Conservation (phyloP, 1,140 invertebrate species). For the Bursaphelenchus mucronatus region DNA sequence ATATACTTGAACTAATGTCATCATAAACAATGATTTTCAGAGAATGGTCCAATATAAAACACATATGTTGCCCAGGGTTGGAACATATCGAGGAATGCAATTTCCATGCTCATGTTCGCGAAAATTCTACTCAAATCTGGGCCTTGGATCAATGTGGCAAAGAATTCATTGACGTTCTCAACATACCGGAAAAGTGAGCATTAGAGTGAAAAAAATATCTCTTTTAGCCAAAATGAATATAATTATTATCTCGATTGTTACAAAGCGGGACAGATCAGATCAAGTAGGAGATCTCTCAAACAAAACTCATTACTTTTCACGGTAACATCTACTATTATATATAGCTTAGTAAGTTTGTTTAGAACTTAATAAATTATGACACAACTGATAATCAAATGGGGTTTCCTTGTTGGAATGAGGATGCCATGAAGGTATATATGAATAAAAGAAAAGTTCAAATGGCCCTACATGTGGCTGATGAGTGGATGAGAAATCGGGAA, state of each 20-base stretch:
- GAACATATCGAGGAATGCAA: conserved; percentile 20
- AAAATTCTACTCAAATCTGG: conserved; percentile 20
- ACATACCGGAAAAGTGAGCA: conserved; percentile 24
- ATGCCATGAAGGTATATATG: conserved; percentile 23
- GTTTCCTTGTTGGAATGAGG: conserved; percentile 26
- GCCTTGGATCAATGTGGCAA: conserved; percentile 24
- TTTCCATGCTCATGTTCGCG: conserved; percentile 21
- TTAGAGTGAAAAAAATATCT: background rate
- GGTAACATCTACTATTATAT: background rate
- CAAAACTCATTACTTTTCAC: conserved; percentile 3
- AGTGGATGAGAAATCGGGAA: conserved; percentile 17
- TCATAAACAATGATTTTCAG: conserved; percentile 9
- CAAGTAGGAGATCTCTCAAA: background rate
- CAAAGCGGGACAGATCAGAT: conserved; percentile 4
- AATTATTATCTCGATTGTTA: conserved; percentile 27
- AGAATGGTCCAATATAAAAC: conserved; percentile 24
- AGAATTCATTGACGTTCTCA: conserved; percentile 19
- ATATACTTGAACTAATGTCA: too few species aligned
- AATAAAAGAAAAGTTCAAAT: conserved; percentile 11
- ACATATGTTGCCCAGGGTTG: conserved; percentile 7
- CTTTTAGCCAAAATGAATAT: conserved; percentile 20
- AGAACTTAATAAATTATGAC: conserved; percentile 27
- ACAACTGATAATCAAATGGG: conserved; percentile 30
- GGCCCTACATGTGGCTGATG: conserved; percentile 20
- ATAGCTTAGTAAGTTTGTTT: background rate